Evolutionary conservation across 2,113 vertebrate species (phyloP), one percentile per base, ranked within the genome.

Genomic region (Promerops cafer): DNA sequence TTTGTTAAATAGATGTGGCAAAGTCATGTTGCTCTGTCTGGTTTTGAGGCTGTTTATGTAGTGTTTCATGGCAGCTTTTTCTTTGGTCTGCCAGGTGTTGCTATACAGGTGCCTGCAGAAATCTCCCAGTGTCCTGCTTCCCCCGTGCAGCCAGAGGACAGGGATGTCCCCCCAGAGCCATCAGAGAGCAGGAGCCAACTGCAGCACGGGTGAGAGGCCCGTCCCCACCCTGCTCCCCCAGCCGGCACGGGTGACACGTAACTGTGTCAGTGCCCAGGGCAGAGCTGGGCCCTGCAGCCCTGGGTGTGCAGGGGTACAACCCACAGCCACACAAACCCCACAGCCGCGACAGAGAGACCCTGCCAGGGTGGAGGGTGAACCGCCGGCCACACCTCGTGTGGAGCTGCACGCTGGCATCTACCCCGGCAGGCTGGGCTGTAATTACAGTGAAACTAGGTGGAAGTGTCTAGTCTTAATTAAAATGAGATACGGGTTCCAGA

Each of bases 381-480:
- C 0, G 0, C 68, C 0, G 2, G 60, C 83, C 45, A 11, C 80
- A 21, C 91, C 93, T 90, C 3, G 2, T 6, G 63, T 28, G 3
- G 4, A 50, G 64, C 64, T 13, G 42, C 4, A 4, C 0, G 2
- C 72, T 81, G 54, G 24, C 54, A 33, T 33, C 92, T 91, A 81
- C 84, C 27, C 39, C 45, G 0, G 9, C 37, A 35, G 30, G 74
- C 81, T 39, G 17, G 35, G 33, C 87, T 64, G 45, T 78, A 75
- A 89, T 91, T 89, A 63, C 52, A 16, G 65, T 15, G 75, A 47
- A 93, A 21, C 39, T 9, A 44, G 44, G 70, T 84, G n/a, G 24
- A 78, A 96, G 61, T 60, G 92, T 87, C 90, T 95, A 1, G 81
- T 37, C 60, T 71, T 68, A 75, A 94, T 95, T 79, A 82, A 84